Evolutionary conservation across 2,797 vertebrate species (phyloP), one percentile per base, ranked within the genome.

Genomic region (Peromyscus nudipes): DNA sequence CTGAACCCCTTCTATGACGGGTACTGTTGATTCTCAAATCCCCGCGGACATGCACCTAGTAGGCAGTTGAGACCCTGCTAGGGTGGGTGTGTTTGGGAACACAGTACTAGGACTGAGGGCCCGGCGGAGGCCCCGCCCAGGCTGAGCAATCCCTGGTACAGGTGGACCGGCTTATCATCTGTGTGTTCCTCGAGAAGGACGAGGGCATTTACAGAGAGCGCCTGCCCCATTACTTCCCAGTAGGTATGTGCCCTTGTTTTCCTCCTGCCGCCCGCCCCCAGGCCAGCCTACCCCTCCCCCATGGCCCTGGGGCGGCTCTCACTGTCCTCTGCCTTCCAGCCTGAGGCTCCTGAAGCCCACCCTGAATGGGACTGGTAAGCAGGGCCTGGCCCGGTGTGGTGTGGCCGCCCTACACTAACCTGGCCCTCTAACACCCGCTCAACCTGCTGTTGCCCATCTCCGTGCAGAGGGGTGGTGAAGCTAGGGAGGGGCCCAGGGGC

Each of bases 141-240:
- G 83, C 97, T 97, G 65, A 97, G 37, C 89, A 34, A 16, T 64
- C 65, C 62, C 62, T 43, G 81, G 4, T 1, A 23, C 98, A 99
- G 99, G 98, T 99, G 98, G 99, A 99, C 97, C 99, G 99, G 96
- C 97, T 99, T 95, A 98, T 99, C 98, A 98, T 99, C 98, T 99
- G 99, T 23, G 99, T 99, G 97, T 99, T 99, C 96, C 98, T 99
- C 96, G 99, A 99, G 34, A 98, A 98, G 97, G 99, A 99, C 52
- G 98, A 99, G 90, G 97, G 97, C 92, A 98, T 99, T 90, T 99
- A 99, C 98, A 98, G 98, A 94, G 97, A 98, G 37, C 99, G 98
- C 96, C 98, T 99, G 89, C 99, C 99, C 19, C 97, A 98, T 94
- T 99, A 99, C 98, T 99, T 99, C 98, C 99, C 99, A 7, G 96